Base-by-base conservation (phyloP, 2,113 vertebrate species). In the Lota lota region DNA sequence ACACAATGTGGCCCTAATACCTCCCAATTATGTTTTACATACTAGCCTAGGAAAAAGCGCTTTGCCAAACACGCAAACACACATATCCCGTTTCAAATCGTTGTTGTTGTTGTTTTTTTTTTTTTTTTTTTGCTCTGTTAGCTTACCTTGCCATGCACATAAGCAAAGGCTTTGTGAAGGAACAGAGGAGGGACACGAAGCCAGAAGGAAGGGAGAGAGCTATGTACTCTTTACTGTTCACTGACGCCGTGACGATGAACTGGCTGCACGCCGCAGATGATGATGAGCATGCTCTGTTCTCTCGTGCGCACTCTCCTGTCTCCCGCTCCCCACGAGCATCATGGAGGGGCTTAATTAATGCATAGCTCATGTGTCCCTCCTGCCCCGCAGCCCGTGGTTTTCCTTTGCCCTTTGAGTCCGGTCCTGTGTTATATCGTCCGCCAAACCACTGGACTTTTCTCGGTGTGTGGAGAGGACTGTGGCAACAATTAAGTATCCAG, bases 251-350 rank as follows among this genome's bases (percentile, higher is more conserved):
- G 85, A 89, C 86, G 87, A 82, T 76, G 80, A 78, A 81, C 66
- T 59, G 73, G 66, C 63, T 50, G 62, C 73, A 60, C 33, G 59
- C 60, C 51, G 61, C 65, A 72, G 59, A 61, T 21, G 58, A 60
- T 60, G 85, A 83, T 72, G 80, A 76, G 76, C 88, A 90, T 87
- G 90, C 85, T 90, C 82, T 78, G 82, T 87, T 80, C 84, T 90
- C 75, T 80, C 77, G 79, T 84, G 90, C 87, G 85, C 89, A 85
- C 68, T 59, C 85, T 81, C 77, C 79, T 63, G 81, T 84, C 80
- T 87, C 84, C 80, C 79, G 82, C 80, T 72, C 78, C 83, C 70
- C 83, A 54, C 85, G 36, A 71, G 80, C 83, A 87, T 81, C 87
- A 87, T 89, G 83, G 85, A 85, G 72, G 86, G 84, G 80, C 85